phyloP scores from a whole-genome alignment of 2,797 vertebrate species.

The Poeciliopsis gracilis region DNA sequence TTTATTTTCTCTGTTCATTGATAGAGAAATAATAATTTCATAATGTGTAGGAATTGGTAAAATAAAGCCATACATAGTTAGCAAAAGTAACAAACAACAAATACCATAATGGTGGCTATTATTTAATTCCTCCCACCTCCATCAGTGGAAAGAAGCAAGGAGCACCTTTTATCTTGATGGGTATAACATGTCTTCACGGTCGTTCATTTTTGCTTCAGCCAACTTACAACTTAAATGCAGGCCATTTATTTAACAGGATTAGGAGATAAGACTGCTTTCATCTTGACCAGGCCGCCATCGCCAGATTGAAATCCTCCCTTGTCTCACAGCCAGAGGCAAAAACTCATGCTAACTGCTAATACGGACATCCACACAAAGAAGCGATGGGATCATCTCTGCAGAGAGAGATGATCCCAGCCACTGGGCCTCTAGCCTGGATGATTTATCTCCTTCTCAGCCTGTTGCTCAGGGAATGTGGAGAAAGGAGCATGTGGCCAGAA shows the following conservation, averaged over 20 bases:
- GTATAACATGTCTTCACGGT: slow-evolving; percentile 48
- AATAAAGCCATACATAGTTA: slow-evolving; percentile 41
- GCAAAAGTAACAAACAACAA: slow-evolving; percentile 27
- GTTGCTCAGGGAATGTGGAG: slow-evolving; percentile 58
- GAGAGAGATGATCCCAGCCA: slow-evolving; percentile 63
- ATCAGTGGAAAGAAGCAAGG: slow-evolving; percentile 47
- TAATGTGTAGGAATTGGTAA: slow-evolving; percentile 23
- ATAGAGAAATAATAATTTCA: slow-evolving; percentile 50
- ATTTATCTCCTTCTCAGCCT: slow-evolving; percentile 63
- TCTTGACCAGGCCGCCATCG: slow-evolving; percentile 54
- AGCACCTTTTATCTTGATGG: slow-evolving; percentile 58
- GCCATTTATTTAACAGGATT: slow-evolving; percentile 78
- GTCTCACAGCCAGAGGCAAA: slow-evolving; percentile 62
- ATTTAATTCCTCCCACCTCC: slow-evolving; percentile 47
- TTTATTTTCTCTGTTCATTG: slow-evolving; percentile 28
- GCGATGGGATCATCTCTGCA: slow-evolving; percentile 27
- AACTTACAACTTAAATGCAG: slow-evolving; percentile 71
- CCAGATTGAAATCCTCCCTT: slow-evolving; percentile 57
- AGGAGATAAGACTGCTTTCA: slow-evolving; percentile 68
- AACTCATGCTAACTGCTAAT: slow-evolving; percentile 53
- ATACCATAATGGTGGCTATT: slow-evolving; percentile 35
- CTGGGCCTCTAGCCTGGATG: slow-evolving; percentile 57
- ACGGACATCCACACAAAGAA: slow-evolving; percentile 43
- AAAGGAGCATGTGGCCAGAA: slow-evolving; percentile 41
- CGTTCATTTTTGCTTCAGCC: slow-evolving; percentile 52